phyloP scores from a whole-genome alignment of 2,797 vertebrate species.

The Acipenser transmontanus region DNA sequence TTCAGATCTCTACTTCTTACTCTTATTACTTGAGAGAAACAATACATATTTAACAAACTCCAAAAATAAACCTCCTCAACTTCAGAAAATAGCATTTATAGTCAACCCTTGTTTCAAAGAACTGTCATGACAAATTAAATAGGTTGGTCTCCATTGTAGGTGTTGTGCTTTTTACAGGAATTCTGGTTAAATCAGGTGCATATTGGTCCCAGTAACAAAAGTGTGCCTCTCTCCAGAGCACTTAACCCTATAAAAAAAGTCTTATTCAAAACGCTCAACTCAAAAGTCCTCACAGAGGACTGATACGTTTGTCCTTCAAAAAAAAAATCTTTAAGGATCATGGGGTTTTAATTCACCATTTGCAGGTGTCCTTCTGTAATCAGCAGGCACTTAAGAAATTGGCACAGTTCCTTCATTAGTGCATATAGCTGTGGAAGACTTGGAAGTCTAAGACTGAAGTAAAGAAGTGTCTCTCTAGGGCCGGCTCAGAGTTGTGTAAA shows the following conservation, averaged over 20 bases:
- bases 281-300: constrained; percentile 67
- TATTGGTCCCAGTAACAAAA: constrained; percentile 46
- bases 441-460: background rate
- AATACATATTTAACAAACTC: constrained; percentile 54
- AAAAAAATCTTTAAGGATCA: constrained; percentile 29
- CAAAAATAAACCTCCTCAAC: constrained; percentile 53
- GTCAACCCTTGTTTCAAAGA: constrained; percentile 52
- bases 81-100: constrained; percentile 38
- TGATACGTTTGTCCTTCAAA: constrained; percentile 43
- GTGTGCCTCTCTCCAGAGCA: too few relatives aligned
- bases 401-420: constrained; percentile 52
- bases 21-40: constrained; percentile 56
- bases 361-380: constrained; percentile 40
- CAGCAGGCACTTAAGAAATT: constrained; percentile 79
- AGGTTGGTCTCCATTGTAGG: constrained; percentile 35
- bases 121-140: constrained; percentile 30
- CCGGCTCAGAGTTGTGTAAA: constrained; percentile 89
- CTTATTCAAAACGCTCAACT: too few relatives aligned
- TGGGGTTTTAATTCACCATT: too few relatives aligned
- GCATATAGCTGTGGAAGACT: constrained; percentile 50
- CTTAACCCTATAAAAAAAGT: too few relatives aligned
- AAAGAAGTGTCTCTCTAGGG: constrained; percentile 49
- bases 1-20: constrained; percentile 46
- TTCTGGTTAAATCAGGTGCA: constrained; percentile 7
- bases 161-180: constrained; percentile 23